Conservation (phyloP, 1,140 invertebrate species). For the Andricus grossulariae region DNA sequence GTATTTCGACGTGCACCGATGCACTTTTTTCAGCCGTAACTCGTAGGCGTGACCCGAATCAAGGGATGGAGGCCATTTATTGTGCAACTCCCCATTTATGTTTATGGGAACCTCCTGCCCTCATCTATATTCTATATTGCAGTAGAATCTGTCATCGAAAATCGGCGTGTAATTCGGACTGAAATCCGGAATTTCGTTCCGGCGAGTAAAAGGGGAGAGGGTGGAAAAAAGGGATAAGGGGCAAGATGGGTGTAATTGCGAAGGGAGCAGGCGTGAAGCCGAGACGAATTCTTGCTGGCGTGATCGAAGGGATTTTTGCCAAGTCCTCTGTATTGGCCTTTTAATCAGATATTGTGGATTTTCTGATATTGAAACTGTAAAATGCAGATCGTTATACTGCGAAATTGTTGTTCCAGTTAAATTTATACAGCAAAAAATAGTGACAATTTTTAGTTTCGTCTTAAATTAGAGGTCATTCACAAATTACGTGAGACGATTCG, state of each 20-base stretch:
- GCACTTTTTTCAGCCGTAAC: not conserved
- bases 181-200: slow-evolving; percentile 35
- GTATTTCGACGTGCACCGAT: not conserved
- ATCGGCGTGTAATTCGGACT: slow-evolving; percentile 55
- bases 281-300: slow-evolving; percentile 41
- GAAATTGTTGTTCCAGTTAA: not conserved
- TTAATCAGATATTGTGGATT: slow-evolving; percentile 4
- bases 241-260: slow-evolving; percentile 36
- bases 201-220: slow-evolving; percentile 31
- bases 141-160: slow-evolving; percentile 38
- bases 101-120: slow-evolving; percentile 3
- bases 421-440: not conserved
- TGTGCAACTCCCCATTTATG: not conserved
- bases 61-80: slow-evolving; percentile 10
- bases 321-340: not conserved
- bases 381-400: no score
- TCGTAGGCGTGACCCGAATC: slow-evolving; percentile 10
- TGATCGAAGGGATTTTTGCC: slow-evolving; percentile 11
- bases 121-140: slow-evolving; percentile 29
- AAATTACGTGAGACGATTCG: no score
- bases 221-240: slow-evolving; percentile 11
- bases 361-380: not conserved
- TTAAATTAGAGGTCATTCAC: no score
- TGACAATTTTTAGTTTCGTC: no score
- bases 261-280: slow-evolving; percentile 39